Evolutionary conservation across 1,140 invertebrate genomes (phyloP).

Genomic region (Pachypeltis micranthus): DNA sequence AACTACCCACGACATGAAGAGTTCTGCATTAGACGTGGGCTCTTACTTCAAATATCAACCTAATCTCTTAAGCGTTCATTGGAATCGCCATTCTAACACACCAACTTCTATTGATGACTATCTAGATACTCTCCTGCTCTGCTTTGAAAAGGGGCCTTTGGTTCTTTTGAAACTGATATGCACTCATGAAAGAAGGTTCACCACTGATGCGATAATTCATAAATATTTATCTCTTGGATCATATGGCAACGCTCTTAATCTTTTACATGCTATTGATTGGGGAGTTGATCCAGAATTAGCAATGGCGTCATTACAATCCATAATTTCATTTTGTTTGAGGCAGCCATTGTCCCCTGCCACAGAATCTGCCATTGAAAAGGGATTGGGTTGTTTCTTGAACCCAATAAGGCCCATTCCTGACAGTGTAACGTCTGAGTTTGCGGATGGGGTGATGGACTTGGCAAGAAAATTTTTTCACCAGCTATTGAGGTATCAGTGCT

Average conservation of each 20-base stretch:
- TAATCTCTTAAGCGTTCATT: conserved; percentile 42
- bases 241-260: conserved; percentile 53
- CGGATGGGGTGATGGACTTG: conserved; percentile 57
- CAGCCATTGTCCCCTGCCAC: conserved; percentile 48
- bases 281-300: conserved; percentile 53
- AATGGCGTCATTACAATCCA: conserved; percentile 54
- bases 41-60: conserved; percentile 53
- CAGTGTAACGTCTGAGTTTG: conserved; percentile 54
- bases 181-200: conserved; percentile 38
- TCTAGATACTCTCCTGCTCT: conserved; percentile 38
- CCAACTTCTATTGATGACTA: conserved; percentile 34
- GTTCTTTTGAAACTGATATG: conserved; percentile 37
- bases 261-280: conserved; percentile 58
- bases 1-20: conserved; percentile 50
- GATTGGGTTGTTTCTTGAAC: conserved; percentile 57
- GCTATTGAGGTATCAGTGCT: conserved; percentile 60
- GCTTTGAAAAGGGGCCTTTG: conserved; percentile 47
- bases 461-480: conserved; percentile 68
- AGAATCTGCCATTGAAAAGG: conserved; percentile 54
- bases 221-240: conserved; percentile 52
- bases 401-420: conserved; percentile 49
- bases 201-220: conserved; percentile 45
- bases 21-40: conserved; percentile 52
- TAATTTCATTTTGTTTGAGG: conserved; percentile 56
- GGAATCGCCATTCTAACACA: conserved; percentile 43